Percentiles rank a stretch among this genome's conserved stretches.
Evolutionary conservation across 2,113 vertebrate genomes (phyloP).

Genomic region (Lates calcarifer): DNA sequence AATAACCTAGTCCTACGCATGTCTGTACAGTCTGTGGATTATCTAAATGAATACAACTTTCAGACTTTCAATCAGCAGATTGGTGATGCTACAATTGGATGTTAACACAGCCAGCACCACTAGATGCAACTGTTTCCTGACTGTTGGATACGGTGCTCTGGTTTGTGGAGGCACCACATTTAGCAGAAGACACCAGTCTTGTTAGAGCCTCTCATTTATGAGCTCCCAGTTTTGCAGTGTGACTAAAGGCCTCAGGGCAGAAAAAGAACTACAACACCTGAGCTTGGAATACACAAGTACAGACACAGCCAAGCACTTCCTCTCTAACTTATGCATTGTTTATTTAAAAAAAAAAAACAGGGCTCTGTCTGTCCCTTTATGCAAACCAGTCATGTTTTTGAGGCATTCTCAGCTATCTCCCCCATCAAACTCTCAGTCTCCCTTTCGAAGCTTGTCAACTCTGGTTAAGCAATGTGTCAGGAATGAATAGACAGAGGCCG

Average conservation of each 20-base stretch:
- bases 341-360: constrained; percentile 31
- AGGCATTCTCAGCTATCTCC: constrained; percentile 49
- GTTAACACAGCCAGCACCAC: constrained; percentile 19
- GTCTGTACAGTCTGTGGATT: constrained; percentile 30
- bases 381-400: constrained; percentile 41
- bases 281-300: constrained; percentile 47
- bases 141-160: background rate
- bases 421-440: constrained; percentile 54
- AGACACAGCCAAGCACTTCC: constrained; percentile 3
- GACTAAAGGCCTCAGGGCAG: constrained; percentile 59
- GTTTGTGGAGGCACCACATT: constrained; percentile 25
- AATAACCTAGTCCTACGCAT: constrained; percentile 19
- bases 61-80: no score
- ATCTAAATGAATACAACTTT: constrained; percentile 45
- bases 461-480: constrained; percentile 78
- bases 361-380: constrained; percentile 30
- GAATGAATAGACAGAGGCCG: constrained; percentile 76
- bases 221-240: constrained; percentile 47
- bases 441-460: constrained; percentile 76
- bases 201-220: constrained; percentile 62
- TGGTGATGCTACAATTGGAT: constrained; percentile 19
- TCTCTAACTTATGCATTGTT: constrained; percentile 36
- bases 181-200: constrained; percentile 52
- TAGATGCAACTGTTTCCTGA: constrained; percentile 17
- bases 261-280: constrained; percentile 37